Evolutionary conservation across 2,797 vertebrate genomes (phyloP).

Genomic region (Pampus argenteus): DNA sequence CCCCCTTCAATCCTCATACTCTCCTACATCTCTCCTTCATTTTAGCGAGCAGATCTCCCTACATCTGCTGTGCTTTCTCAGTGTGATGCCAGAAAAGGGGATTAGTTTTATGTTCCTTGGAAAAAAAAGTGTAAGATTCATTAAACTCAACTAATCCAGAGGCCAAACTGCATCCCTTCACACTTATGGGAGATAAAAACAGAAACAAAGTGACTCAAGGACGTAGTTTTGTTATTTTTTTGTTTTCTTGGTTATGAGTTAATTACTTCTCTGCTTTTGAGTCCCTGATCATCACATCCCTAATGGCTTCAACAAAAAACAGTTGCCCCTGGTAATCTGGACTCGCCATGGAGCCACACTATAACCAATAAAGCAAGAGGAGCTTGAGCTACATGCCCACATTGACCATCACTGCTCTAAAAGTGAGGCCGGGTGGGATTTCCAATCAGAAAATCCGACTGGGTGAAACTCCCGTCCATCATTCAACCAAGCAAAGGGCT

Average conservation of each 20-base stretch:
- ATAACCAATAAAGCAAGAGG: conserved; percentile 40
- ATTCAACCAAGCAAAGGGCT: conserved; percentile 24
- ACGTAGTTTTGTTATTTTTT: not conserved
- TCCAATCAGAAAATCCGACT: conserved; percentile 24
- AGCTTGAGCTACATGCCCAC: conserved; percentile 18
- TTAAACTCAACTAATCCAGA: not conserved
- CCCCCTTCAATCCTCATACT: not conserved
- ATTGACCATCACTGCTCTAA: conserved; percentile 22
- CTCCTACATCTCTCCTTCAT: conserved; percentile 8
- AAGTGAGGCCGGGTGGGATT: conserved; percentile 15
- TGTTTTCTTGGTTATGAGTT: not conserved
- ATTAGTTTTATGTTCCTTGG: not conserved
- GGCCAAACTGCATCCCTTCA: not conserved
- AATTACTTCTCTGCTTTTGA: conserved; percentile 22
- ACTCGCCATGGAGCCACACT: conserved; percentile 17
- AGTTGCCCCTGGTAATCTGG: conserved; percentile 40
- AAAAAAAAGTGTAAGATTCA: conserved; percentile 3
- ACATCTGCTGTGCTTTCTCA: conserved; percentile 8
- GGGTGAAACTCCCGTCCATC: conserved; percentile 19
- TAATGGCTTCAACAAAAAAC: conserved; percentile 34
- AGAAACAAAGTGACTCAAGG: conserved; percentile 20
- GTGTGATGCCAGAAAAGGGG: not conserved
- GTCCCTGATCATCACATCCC: conserved; percentile 25
- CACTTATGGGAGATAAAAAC: not conserved
- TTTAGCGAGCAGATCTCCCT: conserved; percentile 15